A percentile compares a stretch with the other conserved stretches of the same genome.
Evolutionary conservation across 2,888 invertebrate species (phyloP).

Genomic region (Eupithecia subfuscata): DNA sequence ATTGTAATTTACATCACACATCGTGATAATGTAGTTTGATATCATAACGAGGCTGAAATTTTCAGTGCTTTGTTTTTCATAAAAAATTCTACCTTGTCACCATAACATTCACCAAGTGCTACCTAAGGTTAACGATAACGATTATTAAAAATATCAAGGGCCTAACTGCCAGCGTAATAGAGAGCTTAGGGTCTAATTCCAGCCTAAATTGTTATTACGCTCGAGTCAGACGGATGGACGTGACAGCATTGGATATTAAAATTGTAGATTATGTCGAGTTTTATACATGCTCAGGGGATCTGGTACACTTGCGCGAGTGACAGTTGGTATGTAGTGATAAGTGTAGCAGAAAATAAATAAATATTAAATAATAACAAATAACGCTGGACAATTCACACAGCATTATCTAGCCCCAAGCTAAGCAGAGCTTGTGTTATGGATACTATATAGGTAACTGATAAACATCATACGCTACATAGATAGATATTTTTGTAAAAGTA

Average conservation of each 20-base stretch:
- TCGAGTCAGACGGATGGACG: slow-evolving; percentile 12
- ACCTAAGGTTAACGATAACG: slow-evolving; percentile 27
- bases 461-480: no score
- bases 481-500: no score
- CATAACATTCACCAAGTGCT: slow-evolving; percentile 5
- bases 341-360: no score
- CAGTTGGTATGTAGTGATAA: neutral
- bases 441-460: no score
- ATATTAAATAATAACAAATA: no score
- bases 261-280: neutral
- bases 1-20: neutral
- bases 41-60: no score
- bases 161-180: slow-evolving; percentile 13
- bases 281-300: neutral
- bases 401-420: no score
- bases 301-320: neutral
- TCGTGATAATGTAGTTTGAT: no score
- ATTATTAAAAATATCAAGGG: slow-evolving; percentile 27
- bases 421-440: no score
- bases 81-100: neutral
- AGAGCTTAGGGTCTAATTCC: slow-evolving; percentile 24
- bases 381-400: no score
- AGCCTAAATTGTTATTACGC: slow-evolving; percentile 32
- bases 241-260: neutral
- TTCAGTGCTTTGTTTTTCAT: neutral